Evolutionary conservation across 2,888 invertebrate species (phyloP).

Genomic region (Unio delphinus): DNA sequence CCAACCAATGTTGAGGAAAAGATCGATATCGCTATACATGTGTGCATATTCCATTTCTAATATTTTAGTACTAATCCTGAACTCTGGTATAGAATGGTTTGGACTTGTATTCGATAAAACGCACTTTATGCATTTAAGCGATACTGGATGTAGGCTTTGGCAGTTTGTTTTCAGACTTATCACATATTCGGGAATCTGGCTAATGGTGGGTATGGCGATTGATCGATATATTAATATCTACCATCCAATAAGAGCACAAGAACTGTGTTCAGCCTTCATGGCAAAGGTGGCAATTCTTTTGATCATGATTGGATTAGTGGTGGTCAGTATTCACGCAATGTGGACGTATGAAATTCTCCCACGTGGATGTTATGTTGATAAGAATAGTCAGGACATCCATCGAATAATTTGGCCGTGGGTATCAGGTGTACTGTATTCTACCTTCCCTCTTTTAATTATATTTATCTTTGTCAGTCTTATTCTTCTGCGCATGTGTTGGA

Average conservation of each 20-base stretch:
- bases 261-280: slow-evolving; percentile 54
- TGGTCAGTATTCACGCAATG: slow-evolving; percentile 60
- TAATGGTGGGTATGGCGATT: slow-evolving; percentile 56
- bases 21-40: slow-evolving; percentile 52
- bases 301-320: slow-evolving; percentile 48
- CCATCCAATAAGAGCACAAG: slow-evolving; percentile 40
- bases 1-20: slow-evolving; percentile 35
- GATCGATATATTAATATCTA: slow-evolving; percentile 55
- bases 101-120: slow-evolving; percentile 34
- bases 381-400: slow-evolving; percentile 37
- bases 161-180: slow-evolving; percentile 51
- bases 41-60: slow-evolving; percentile 48
- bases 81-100: slow-evolving; percentile 50
- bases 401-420: slow-evolving; percentile 56
- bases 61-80: slow-evolving; percentile 44
- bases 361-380: slow-evolving; percentile 29
- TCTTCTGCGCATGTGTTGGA: slow-evolving; percentile 33
- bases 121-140: slow-evolving; percentile 44
- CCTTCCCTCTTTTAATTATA: slow-evolving; percentile 51
- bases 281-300: slow-evolving; percentile 48
- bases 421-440: slow-evolving; percentile 50
- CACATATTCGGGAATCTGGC: slow-evolving; percentile 55
- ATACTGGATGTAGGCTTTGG: slow-evolving; percentile 56
- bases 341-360: slow-evolving; percentile 55
- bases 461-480: slow-evolving; percentile 43